Evolutionary conservation across 2,113 vertebrate species (phyloP), one percentile per base, ranked within the genome.

Genomic region (Heterotilapia buettikoferi): DNA sequence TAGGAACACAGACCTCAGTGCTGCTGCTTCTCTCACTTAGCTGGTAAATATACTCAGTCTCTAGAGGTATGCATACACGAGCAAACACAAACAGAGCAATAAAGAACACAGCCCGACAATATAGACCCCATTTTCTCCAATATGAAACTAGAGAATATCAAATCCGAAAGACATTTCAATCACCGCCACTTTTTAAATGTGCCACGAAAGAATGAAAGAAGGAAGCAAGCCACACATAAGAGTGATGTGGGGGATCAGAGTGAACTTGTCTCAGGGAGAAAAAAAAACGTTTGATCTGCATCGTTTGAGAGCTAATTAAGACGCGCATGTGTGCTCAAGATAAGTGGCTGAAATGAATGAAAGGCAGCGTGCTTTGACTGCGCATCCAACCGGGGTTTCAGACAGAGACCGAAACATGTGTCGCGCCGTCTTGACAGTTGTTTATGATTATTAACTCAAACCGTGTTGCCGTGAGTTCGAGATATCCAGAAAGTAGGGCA

Each of bases 301-400:
- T 91, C 53, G 8, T 88, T 86, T 87, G 56, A 90, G 40, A 83
- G 87, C 61, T 85, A 82, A 88, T 92, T 83, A 87, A 84, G 80
- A 87, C 57, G 31, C 61, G 85, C 26, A 21, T 86, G 87, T 90
- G 54, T 61, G 79, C 80, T 76, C 16, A 11, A 76, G 92, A 84
- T 84, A 84, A 91, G 78, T 71, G 82, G 68, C 73, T 82, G 71
- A 85, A 91, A 88, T 80, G 50, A 61, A 86, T 33, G 38, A 86
- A 73, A 89, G 82, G 11, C 36, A 14, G 19, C 84, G 47, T 61
- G 68, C 71, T 85, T 40, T 84, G 73, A 54, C 47, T 33, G 6
- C 33, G 31, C 18, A 38, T 59, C 71, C 38, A 63, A 53, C 50
- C 31, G 57, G 73, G 83, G 68, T 79, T 86, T 88, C 11, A 92